Evolutionary conservation across 2,888 invertebrate species (phyloP), one percentile per base, ranked within the genome.

Genomic region (Megamerina dolium): DNA sequence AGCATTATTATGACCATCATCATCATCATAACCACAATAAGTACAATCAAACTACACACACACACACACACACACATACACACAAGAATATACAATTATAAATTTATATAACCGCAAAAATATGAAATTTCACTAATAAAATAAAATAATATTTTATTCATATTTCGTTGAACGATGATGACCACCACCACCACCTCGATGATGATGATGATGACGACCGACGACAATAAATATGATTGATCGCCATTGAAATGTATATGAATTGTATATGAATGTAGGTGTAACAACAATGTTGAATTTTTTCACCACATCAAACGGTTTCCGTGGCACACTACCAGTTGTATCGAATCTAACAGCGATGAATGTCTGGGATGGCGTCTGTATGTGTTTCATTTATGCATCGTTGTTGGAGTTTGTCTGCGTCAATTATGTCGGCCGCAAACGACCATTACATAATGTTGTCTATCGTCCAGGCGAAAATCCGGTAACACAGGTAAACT

Each of bases 211-310:
- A n/a, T n/a, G n/a, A n/a, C n/a, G n/a, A n/a, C n/a, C n/a, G n/a
- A n/a, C n/a, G n/a, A n/a, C n/a, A n/a, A n/a, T n/a, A n/a, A n/a
- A n/a, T n/a, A n/a, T n/a, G n/a, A n/a, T n/a, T n/a, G n/a, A n/a
- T n/a, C n/a, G n/a, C n/a, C n/a, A n/a, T n/a, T n/a, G n/a, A n/a
- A n/a, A n/a, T n/a, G n/a, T n/a, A n/a, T n/a, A n/a, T n/a, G n/a
- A n/a, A n/a, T n/a, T n/a, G n/a, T n/a, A n/a, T n/a, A n/a, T n/a
- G n/a, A n/a, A n/a, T n/a, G n/a, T n/a, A 89, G 92, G 92, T 75
- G 92, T 93, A 67, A 93, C 93, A 62, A 93, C 93, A 74, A 93
- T 93, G 92, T 84, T 93, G 83, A 93, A 92, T 78, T 93, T 93
- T 82, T 93, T 93, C 84, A 93, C 92, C 61, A 93, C 92, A 67